Evolutionary conservation across 2,113 vertebrate species (phyloP).

Genomic region (Dromiciops gliroides): DNA sequence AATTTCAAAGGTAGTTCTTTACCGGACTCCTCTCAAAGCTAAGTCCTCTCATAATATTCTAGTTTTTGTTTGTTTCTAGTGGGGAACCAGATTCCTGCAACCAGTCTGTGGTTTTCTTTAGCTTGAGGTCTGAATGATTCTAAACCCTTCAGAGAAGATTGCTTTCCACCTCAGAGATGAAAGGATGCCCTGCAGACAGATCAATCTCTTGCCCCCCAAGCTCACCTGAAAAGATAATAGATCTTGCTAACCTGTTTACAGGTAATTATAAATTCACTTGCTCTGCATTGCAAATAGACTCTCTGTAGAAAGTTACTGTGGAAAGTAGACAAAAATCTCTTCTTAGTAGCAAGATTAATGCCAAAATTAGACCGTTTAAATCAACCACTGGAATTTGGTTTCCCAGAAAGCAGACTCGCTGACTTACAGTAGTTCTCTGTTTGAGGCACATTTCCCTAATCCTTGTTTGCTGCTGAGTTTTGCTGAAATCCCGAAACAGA

Average conservation of each 20-base stretch:
- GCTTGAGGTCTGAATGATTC: neutral
- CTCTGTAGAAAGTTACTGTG: too few species aligned
- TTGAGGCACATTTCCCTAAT: neutral
- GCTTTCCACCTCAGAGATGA: neutral
- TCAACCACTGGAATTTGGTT: neutral
- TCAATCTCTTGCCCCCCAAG: neutral
- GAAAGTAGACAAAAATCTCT: neutral
- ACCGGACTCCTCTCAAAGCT: neutral
- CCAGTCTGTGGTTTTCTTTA: neutral
- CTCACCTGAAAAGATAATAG: neutral
- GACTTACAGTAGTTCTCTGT: neutral
- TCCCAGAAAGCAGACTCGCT: neutral
- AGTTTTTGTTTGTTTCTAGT: neutral
- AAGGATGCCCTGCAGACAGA: neutral
- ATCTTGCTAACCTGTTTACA: neutral
- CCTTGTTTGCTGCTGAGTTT: neutral
- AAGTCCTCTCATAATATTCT: rapidly evolving
- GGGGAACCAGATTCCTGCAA: neutral
- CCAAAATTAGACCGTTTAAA: neutral
- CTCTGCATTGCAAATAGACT: neutral
- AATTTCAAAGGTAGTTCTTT: neutral
- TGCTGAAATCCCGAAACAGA: neutral
- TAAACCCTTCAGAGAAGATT: neutral
- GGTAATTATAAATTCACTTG: neutral
- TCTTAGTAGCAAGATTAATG: neutral